Percentiles rank a stretch among this genome's conserved stretches.
Conservation (phyloP, 1,140 invertebrate species). For the Scaptomyza montana region DNA sequence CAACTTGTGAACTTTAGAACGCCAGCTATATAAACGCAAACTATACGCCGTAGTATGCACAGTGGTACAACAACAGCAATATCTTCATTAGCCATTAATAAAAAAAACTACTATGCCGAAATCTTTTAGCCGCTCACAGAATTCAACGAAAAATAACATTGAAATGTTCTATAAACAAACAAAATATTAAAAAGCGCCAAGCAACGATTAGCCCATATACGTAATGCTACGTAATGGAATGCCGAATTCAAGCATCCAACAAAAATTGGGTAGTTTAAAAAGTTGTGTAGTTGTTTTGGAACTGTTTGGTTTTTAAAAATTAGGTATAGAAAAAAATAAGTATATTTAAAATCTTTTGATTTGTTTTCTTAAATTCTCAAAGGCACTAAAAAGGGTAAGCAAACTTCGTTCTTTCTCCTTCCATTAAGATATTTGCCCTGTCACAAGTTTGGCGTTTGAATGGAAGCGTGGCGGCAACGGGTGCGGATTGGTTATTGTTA, state of each 20-base stretch:
- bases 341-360: no score
- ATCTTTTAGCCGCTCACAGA: constrained; percentile 47
- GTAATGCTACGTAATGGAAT: constrained; percentile 7
- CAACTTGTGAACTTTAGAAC: constrained; percentile 77
- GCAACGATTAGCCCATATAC: constrained; percentile 58
- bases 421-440: neutral
- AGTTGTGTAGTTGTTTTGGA: constrained; percentile 3
- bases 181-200: constrained; percentile 54
- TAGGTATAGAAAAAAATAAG: no score
- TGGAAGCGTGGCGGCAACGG: neutral
- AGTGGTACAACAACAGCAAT: constrained; percentile 30
- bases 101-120: constrained; percentile 56
- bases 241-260: neutral
- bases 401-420: constrained; percentile 12
- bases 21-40: constrained; percentile 21
- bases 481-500: constrained; percentile 17
- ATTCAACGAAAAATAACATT: constrained; percentile 64
- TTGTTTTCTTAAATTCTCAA: no score
- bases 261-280: constrained; percentile 5
- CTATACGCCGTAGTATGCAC: constrained; percentile 19
- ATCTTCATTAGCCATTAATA: constrained; percentile 66
- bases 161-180: constrained; percentile 71
- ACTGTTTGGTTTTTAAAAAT: no score
- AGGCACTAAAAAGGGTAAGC: constrained; percentile 5
- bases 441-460: constrained; percentile 33